phyloP scores from a whole-genome alignment of 2,797 vertebrate species.

The Spheniscus humboldti region DNA sequence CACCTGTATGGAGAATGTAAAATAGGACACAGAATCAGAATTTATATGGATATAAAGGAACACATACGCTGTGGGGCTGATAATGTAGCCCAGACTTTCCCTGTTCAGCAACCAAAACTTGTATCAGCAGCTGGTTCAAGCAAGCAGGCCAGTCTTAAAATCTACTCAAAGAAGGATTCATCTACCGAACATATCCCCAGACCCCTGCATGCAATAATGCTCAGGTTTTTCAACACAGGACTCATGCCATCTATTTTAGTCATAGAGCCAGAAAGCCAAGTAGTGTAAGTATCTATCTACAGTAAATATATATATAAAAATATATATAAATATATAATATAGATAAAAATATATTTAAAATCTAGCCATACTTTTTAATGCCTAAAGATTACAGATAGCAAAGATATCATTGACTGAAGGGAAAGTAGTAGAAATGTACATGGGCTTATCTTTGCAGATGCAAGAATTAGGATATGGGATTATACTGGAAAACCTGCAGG shows the following conservation, averaged over 20 bases:
- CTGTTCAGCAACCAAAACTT: background rate
- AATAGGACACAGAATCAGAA: background rate
- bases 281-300: background rate
- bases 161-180: background rate
- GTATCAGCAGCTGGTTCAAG: background rate
- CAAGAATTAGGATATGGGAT: background rate
- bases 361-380: background rate
- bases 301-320: background rate
- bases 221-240: background rate
- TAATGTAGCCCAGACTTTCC: background rate
- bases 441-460: background rate
- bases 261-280: background rate
- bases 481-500: background rate
- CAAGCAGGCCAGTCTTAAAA: background rate
- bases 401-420: background rate
- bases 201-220: too few relatives aligned
- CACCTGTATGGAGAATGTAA: background rate
- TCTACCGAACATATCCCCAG: background rate
- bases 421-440: background rate
- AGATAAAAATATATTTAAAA: background rate
- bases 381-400: background rate
- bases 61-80: too few relatives aligned
- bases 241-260: background rate
- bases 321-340: background rate
- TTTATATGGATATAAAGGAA: background rate